phyloP scores from a whole-genome alignment of 2,113 vertebrate species.

The Terrapene triunguis region DNA sequence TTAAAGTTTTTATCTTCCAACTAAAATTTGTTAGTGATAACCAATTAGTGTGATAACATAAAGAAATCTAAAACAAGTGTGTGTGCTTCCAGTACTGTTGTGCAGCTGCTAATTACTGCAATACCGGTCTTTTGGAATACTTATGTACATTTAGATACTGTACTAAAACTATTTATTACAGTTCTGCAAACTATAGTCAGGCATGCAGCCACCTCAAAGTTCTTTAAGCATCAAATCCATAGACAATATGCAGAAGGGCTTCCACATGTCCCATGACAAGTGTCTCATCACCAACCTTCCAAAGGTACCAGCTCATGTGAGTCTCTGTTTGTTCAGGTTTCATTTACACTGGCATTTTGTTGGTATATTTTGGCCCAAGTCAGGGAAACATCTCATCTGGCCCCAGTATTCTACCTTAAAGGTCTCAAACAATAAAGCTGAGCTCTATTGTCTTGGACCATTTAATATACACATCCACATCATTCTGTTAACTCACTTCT shows the following conservation, averaged over 20 bases:
- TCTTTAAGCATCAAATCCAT: not conserved
- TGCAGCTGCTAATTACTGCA: not conserved
- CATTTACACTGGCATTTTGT: not conserved
- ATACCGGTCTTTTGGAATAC: not conserved
- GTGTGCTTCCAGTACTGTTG: not conserved
- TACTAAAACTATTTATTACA: not conserved
- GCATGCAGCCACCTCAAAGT: not conserved
- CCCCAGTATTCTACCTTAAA: not conserved
- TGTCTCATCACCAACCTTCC: not conserved
- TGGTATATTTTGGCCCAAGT: not conserved
- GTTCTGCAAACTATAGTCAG: not conserved
- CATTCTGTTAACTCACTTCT: not conserved
- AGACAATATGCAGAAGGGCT: not conserved
- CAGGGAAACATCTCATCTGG: not conserved
- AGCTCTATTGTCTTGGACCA: not conserved
- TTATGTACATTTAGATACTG: not conserved
- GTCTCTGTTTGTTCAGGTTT: not conserved
- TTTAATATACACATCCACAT: not conserved
- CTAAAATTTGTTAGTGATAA: not conserved
- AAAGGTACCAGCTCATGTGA: not conserved
- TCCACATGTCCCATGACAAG: not conserved
- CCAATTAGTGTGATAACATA: not conserved
- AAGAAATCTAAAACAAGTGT: not conserved
- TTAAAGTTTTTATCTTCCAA: not conserved
- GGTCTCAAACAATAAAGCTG: not conserved